Percentiles rank a stretch among this genome's conserved stretches.
Conservation (phyloP, 2,888 invertebrate species). For the Cyaniris semiargus region DNA sequence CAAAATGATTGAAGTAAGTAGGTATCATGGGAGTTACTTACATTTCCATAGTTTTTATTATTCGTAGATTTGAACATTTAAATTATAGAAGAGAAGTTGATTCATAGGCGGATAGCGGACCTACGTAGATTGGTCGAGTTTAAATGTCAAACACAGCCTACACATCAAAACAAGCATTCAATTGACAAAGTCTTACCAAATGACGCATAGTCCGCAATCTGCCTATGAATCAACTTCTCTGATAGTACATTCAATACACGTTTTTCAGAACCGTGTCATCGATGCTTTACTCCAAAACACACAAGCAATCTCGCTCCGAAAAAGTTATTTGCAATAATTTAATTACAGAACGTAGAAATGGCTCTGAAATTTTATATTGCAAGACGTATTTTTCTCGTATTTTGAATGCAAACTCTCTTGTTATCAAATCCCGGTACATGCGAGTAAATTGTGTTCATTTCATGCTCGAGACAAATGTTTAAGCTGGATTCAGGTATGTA, state of each 20-base stretch:
- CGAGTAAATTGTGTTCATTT: constrained; percentile 38
- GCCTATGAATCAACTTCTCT: no score
- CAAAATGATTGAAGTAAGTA: no score
- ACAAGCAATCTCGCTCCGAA: background rate
- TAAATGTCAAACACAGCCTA: no score
- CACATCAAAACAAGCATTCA: no score
- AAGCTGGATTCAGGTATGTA: constrained; percentile 5
- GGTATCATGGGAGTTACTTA: no score
- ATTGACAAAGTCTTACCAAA: no score
- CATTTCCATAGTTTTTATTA: no score
- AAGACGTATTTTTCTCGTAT: constrained; percentile 28
- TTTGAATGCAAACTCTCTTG: constrained; percentile 29
- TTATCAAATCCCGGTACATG: constrained; percentile 32
- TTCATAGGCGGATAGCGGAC: no score
- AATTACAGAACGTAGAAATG: background rate
- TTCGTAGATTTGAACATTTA: no score
- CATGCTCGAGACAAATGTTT: constrained; percentile 33
- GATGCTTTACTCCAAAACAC: background rate
- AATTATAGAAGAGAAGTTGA: no score
- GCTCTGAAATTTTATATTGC: constrained; percentile 20
- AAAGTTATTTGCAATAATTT: constrained; percentile 15
- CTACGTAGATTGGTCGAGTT: no score
- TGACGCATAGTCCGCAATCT: no score
- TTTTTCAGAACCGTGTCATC: background rate
- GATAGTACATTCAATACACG: background rate